Evolutionary conservation across 2,797 vertebrate genomes (phyloP), one percentile per base, ranked within the genome.

Genomic region (Microctenopoma steveboyesi): DNA sequence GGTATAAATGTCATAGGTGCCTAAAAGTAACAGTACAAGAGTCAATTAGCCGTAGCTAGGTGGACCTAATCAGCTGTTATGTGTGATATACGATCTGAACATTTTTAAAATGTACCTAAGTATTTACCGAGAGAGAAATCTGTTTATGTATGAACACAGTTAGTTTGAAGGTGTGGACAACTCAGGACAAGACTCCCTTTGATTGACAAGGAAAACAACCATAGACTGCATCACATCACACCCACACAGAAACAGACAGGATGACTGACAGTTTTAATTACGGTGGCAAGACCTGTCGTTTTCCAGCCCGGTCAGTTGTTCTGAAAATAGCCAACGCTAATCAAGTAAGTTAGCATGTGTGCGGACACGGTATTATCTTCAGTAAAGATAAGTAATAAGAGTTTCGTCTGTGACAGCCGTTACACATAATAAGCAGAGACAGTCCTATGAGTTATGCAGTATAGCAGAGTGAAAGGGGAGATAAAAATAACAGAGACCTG

Each of bases 231-330:
- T 9, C 28, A 10, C 6, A 4, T 51, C 53, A 54, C 57, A 52
- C 47, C 51, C 69, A 69, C 64, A 53, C 50, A 43, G 43, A 60
- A 49, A 53, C 50, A 50, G 30, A 56, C 54, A 63, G 53, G 57
- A 52, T 58, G 72, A 85, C 47, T 82, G 76, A 79, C 73, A 72
- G 55, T 60, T 79, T 71, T 82, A 77, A 83, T 86, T 76, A 81
- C 64, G 1, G 35, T 65, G 33, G 54, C 51, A 69, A 69, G 64
- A 69, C 64, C 62, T 77, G 71, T 72, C 71, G 80, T 79, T 70
- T 66, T 64, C 64, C 33, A 70, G 65, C 28, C 28, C 35, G 42
- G 54, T 71, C 72, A 72, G 62, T 67, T 33, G 6, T 54, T 65
- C 67, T 72, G 52, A 53, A 77, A 82, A 79, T 82, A 85, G 61